These are phyloP conservation scores for Teinopalpus imperialis DNA, from an alignment of 2,888 invertebrate species.

Conservation along the genomic window DNA sequence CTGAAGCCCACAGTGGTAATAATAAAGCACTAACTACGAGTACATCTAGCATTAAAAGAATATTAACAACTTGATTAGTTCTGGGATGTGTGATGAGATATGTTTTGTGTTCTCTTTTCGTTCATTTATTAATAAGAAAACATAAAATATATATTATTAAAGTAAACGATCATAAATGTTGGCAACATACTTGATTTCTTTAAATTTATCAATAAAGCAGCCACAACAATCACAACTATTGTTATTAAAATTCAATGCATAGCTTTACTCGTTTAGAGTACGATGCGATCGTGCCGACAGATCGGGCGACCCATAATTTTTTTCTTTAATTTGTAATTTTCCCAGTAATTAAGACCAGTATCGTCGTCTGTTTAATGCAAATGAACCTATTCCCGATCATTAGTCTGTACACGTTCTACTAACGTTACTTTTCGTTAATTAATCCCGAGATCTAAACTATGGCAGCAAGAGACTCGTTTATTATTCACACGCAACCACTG, in stretches of 20 bases:
- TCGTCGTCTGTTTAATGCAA: conserved; percentile 76
- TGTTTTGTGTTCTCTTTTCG: too few species aligned
- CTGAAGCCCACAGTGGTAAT: too few species aligned
- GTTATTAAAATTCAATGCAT: conserved; percentile 43
- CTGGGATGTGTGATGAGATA: too few species aligned
- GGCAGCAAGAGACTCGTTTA: conserved; percentile 49
- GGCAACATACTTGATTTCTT: too few species aligned
- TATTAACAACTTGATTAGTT: too few species aligned
- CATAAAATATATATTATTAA: too few species aligned
- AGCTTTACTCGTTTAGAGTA: conserved; percentile 36
- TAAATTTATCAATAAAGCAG: neutral
- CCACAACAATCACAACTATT: conserved; percentile 30
- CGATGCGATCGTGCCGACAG: conserved; percentile 31
- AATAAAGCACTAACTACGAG: too few species aligned
- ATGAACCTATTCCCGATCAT: conserved; percentile 78
- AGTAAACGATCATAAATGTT: too few species aligned
- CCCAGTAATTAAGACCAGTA: conserved; percentile 74
- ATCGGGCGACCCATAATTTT: conserved; percentile 53
- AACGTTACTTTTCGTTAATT: conserved; percentile 78
- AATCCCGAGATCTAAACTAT: conserved; percentile 62
- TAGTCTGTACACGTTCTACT: conserved; percentile 74
- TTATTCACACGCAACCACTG: conserved; percentile 56
- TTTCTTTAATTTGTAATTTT: conserved; percentile 78
- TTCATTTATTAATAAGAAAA: too few species aligned
- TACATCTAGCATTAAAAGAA: too few species aligned